phyloP scores from a whole-genome alignment of 2,888 invertebrate genomes.

The Synergus itoensis region DNA sequence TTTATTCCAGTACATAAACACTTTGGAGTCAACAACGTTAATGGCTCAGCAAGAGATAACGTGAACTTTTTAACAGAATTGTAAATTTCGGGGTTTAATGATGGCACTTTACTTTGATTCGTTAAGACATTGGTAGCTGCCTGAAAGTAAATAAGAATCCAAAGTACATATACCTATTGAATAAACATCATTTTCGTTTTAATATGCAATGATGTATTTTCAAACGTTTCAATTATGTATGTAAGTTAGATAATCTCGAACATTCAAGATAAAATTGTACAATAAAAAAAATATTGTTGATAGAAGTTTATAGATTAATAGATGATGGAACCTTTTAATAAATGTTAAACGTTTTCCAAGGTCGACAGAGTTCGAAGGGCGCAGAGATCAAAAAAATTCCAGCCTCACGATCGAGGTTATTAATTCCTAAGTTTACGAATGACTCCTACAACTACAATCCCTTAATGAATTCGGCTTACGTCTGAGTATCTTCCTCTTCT shows the following conservation, averaged over 20 bases:
- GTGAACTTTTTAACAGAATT: conserved; percentile 14
- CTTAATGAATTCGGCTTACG: conserved; percentile 56
- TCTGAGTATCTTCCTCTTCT: conserved; percentile 48
- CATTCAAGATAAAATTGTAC: no score
- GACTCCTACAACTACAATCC: conserved; percentile 50
- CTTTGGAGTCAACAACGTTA: background rate
- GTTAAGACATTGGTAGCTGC: background rate
- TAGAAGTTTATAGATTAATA: background rate
- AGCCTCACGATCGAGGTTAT: conserved; percentile 57
- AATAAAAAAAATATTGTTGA: background rate
- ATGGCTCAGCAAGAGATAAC: conserved; percentile 13
- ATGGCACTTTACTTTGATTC: background rate
- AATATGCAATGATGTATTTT: background rate
- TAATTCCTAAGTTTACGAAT: conserved; percentile 64
- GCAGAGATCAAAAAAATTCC: conserved; percentile 15
- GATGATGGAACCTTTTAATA: background rate
- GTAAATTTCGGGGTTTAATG: conserved; percentile 10
- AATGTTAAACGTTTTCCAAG: background rate
- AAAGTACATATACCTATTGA: background rate
- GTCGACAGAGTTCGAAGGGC: conserved; percentile 2
- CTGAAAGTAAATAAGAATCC: background rate
- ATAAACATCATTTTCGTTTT: background rate
- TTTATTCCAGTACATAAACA: conserved; percentile 32
- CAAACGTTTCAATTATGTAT: no score
- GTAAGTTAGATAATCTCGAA: no score